Conservation (phyloP, 1,140 invertebrate genomes). For the Sitodiplosis mosellana region DNA sequence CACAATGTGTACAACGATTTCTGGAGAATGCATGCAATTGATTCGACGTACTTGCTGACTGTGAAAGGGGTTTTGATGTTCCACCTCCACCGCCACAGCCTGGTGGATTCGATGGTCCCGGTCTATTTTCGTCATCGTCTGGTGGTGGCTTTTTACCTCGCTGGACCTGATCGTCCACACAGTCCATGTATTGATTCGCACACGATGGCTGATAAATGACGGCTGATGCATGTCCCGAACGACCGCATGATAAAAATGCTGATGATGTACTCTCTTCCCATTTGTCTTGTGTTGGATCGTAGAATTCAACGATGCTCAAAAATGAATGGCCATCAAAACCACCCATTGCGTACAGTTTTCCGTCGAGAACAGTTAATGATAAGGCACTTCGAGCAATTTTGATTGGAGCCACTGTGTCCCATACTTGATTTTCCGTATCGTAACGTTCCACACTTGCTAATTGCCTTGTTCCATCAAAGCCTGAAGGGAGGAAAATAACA, state of each 20-base stretch:
- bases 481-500: too few species aligned
- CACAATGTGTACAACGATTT: too few species aligned
- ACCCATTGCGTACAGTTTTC: constrained; percentile 70
- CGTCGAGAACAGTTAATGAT: constrained; percentile 59
- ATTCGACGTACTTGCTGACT: too few species aligned
- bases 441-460: constrained; percentile 61
- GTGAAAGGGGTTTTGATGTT: too few species aligned
- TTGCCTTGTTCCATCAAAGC: constrained; percentile 62
- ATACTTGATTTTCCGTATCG: constrained; percentile 55
- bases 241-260: constrained; percentile 65
- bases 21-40: too few species aligned
- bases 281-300: constrained; percentile 51
- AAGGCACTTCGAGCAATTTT: constrained; percentile 59
- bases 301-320: constrained; percentile 67
- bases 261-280: constrained; percentile 58
- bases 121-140: too few species aligned
- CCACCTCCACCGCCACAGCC: too few species aligned
- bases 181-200: constrained; percentile 30
- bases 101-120: too few species aligned
- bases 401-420: constrained; percentile 50
- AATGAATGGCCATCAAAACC: constrained; percentile 73
- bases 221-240: constrained; percentile 77
- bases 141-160: too few species aligned
- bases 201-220: constrained; percentile 56
- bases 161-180: constrained; percentile 11